Evolutionary conservation across 2,797 vertebrate species (phyloP).

Genomic region (Xenops minutus): DNA sequence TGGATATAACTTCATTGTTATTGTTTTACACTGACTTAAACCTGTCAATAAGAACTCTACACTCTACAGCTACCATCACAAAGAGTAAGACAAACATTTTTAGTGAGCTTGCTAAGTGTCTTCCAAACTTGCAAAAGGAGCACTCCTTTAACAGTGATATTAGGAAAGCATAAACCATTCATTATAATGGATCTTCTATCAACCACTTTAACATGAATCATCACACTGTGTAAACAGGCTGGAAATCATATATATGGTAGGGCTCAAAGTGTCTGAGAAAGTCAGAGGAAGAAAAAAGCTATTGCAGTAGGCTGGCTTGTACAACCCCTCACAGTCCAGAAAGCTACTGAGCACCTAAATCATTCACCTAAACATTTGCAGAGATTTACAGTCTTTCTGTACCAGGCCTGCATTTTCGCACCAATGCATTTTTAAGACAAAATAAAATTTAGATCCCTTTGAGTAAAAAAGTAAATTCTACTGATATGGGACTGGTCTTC

Average conservation of each 20-base stretch:
- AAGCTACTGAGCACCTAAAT: background rate
- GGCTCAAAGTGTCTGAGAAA: background rate
- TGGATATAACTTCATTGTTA: background rate
- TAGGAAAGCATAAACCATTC: slow-evolving; percentile 12
- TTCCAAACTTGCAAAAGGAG: background rate
- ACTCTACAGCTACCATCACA: background rate
- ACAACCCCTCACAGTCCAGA: background rate
- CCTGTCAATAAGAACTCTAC: background rate
- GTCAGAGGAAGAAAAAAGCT: background rate
- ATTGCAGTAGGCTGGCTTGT: background rate
- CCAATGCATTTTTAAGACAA: background rate
- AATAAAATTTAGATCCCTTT: background rate
- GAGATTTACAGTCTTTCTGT: background rate
- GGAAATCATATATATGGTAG: background rate
- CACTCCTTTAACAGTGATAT: background rate
- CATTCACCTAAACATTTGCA: background rate
- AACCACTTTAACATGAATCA: background rate
- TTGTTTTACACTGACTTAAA: background rate
- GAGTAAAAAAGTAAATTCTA: background rate
- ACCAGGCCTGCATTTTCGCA: background rate
- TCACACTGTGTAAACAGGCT: background rate
- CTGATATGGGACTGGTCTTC: background rate
- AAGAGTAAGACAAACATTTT: background rate
- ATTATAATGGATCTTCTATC: slow-evolving; percentile 5
- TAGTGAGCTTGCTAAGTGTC: background rate